These are phyloP conservation scores for Leucoptera coffeella DNA, from an alignment of 2,888 invertebrate species.

Conservation along the genomic window DNA sequence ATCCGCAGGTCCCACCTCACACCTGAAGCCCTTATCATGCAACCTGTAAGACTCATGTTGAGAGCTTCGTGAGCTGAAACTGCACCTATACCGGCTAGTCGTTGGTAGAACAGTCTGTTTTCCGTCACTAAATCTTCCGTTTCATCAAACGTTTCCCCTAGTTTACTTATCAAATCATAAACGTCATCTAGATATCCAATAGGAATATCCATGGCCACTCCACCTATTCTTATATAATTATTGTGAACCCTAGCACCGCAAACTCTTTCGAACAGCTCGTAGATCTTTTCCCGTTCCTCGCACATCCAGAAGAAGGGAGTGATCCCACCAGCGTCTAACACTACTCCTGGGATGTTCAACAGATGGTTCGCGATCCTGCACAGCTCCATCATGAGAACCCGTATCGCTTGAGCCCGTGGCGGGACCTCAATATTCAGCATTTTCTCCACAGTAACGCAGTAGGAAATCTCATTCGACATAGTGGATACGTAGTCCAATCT, in stretches of 20 bases:
- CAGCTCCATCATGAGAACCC: slow-evolving; percentile 70
- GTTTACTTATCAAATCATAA: slow-evolving; percentile 59
- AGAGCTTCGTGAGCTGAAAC: slow-evolving; percentile 72
- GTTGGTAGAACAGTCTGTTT: slow-evolving; percentile 60
- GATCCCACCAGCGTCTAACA: slow-evolving; percentile 79
- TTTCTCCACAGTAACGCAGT: slow-evolving; percentile 75
- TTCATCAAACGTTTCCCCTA: slow-evolving; percentile 75
- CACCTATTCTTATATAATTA: slow-evolving; percentile 76
- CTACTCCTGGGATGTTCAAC: slow-evolving; percentile 66
- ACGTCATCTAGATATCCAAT: slow-evolving; percentile 74
- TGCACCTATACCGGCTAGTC: slow-evolving; percentile 69
- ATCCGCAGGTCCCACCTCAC: slow-evolving; percentile 86
- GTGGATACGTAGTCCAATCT: slow-evolving; percentile 83
- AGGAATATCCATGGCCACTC: slow-evolving; percentile 56
- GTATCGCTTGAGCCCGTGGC: slow-evolving; percentile 71
- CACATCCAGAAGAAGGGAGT: slow-evolving; percentile 90
- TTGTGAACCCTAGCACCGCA: slow-evolving; percentile 82
- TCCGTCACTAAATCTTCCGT: slow-evolving; percentile 71
- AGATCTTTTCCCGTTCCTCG: slow-evolving; percentile 81
- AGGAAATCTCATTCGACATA: slow-evolving; percentile 76
- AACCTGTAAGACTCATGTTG: slow-evolving; percentile 61
- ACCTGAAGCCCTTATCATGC: slow-evolving; percentile 75
- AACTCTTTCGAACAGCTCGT: slow-evolving; percentile 78
- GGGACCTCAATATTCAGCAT: slow-evolving; percentile 73
- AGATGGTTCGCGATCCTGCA: slow-evolving; percentile 76